Conservation (phyloP, 2,888 invertebrate species). For the Campoplex capitator region DNA sequence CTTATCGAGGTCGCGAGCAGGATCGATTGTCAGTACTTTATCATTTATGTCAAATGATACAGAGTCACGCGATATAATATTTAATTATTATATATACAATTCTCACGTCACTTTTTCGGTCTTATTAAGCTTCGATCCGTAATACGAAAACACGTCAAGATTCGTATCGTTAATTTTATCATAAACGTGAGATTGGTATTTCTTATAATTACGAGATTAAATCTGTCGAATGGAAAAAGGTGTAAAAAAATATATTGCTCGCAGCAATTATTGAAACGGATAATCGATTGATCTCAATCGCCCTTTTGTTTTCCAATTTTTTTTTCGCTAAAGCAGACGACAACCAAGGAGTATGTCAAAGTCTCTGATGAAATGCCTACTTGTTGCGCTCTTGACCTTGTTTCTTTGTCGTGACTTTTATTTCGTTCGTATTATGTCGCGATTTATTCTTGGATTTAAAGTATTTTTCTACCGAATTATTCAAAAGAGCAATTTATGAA, state of each 20-base stretch:
- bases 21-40: slow-evolving; percentile 64
- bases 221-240: not conserved
- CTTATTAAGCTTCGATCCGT: not conserved
- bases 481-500: not conserved
- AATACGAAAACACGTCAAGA: not conserved
- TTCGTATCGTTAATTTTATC: not conserved
- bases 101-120: not conserved
- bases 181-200: not conserved
- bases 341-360: not conserved
- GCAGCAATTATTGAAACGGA: not conserved
- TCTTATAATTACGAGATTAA: not conserved
- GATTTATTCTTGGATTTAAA: not conserved
- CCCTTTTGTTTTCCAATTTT: not conserved
- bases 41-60: slow-evolving; percentile 53
- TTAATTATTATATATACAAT: slow-evolving; percentile 23
- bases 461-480: not conserved
- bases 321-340: not conserved
- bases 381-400: slow-evolving; percentile 19
- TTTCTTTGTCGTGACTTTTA: not conserved
- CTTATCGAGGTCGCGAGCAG: slow-evolving; percentile 44
- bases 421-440: not conserved
- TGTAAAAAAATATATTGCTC: not conserved
- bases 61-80: slow-evolving; percentile 33
- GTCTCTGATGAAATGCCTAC: not conserved
- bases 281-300: not conserved